These are phyloP conservation scores for Zoanthus sansibaricus DNA, from an alignment of 92 coral and sea anemone species.

Conservation along the genomic window DNA sequence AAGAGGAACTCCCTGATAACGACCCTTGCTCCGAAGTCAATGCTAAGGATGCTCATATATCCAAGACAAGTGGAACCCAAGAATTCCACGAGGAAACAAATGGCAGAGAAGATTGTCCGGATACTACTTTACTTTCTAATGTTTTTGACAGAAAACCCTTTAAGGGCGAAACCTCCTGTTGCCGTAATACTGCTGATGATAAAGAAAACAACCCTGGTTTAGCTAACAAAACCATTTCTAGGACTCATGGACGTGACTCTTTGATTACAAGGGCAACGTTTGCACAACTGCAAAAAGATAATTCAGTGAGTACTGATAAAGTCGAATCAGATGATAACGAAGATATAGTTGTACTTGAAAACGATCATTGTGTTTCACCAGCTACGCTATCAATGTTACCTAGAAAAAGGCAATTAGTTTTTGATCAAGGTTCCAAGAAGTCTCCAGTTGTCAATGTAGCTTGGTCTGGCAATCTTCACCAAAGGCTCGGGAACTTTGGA, in stretches of 20 bases:
- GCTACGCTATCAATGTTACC: slow-evolving; percentile 38
- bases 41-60: not conserved
- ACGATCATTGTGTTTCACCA: slow-evolving; percentile 35
- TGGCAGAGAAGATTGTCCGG: not conserved
- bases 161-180: not conserved
- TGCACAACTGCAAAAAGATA: not conserved
- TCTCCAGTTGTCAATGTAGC: slow-evolving; percentile 74
- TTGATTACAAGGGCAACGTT: slow-evolving; percentile 34
- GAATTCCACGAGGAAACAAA: not conserved
- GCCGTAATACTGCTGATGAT: not conserved
- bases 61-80: not conserved
- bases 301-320: not conserved
- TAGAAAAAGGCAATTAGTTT: slow-evolving; percentile 47
- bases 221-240: not conserved
- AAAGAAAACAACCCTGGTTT: not conserved
- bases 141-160: not conserved
- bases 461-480: slow-evolving; percentile 31
- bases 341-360: slow-evolving; percentile 62
- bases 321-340: slow-evolving; percentile 42
- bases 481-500: not conserved
- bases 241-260: not conserved
- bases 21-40: not conserved
- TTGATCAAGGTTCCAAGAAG: slow-evolving; percentile 53
- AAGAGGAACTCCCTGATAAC: slow-evolving; percentile 43
- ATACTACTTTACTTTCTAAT: not conserved